A percentile compares a stretch with the other conserved stretches of the same genome.
phyloP scores from a whole-genome alignment of 2,797 vertebrate species.

The Gephyroberyx darwinii region DNA sequence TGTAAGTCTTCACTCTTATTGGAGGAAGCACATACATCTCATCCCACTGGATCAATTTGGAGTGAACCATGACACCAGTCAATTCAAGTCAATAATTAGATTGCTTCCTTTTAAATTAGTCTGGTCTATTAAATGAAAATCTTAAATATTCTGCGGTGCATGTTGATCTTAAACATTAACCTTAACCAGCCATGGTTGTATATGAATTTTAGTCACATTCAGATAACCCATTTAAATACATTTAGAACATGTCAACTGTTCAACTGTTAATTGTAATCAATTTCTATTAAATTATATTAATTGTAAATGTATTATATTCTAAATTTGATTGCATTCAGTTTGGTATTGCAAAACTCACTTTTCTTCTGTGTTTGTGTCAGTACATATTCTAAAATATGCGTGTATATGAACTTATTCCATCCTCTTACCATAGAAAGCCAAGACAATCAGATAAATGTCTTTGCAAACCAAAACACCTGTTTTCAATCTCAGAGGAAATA shows the following conservation, averaged over 20 bases:
- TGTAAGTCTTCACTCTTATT: neutral
- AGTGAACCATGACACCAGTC: neutral
- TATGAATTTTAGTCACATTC: neutral
- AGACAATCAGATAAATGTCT: constrained; percentile 68
- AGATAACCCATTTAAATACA: too few relatives aligned
- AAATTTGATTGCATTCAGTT: constrained; percentile 23
- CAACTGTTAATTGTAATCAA: constrained; percentile 16
- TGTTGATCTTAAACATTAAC: neutral
- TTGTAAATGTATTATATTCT: constrained; percentile 6
- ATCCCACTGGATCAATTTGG: neutral
- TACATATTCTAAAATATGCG: constrained; percentile 15
- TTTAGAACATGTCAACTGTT: neutral
- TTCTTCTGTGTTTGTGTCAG: constrained; percentile 6
- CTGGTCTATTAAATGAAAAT: neutral
- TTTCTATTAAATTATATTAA: constrained; percentile 26
- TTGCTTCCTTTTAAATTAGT: neutral
- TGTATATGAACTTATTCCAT: constrained; percentile 49
- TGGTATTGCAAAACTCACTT: constrained; percentile 19
- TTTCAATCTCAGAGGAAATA: constrained; percentile 82
- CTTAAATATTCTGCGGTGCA: neutral
- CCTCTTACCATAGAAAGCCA: constrained; percentile 55
- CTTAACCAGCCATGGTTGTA: constrained; percentile 13
- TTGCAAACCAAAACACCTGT: constrained; percentile 79
- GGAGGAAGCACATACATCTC: neutral
- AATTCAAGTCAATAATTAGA: neutral